Conservation (phyloP, 2,113 vertebrate species). For the Elgaria multicarinata region DNA sequence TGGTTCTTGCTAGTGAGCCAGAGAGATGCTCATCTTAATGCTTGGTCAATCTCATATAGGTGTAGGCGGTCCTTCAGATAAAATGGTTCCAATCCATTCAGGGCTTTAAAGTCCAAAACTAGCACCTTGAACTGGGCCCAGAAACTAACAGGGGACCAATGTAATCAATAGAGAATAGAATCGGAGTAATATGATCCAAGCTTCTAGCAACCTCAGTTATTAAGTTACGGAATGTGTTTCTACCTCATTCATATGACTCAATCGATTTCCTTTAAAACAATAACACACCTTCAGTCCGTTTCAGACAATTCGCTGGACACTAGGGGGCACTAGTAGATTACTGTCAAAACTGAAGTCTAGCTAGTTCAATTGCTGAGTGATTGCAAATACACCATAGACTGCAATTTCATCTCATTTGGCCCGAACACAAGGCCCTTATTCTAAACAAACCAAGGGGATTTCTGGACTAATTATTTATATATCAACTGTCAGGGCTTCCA, state of each 20-base stretch:
- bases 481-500: neutral
- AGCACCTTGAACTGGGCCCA: too few relatives aligned
- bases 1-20: too few relatives aligned
- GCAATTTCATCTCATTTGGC: neutral
- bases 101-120: too few relatives aligned
- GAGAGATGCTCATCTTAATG: too few relatives aligned
- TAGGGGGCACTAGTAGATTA: slow-evolving; percentile 22
- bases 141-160: too few relatives aligned
- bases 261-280: neutral
- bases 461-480: neutral
- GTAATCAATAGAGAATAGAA: too few relatives aligned
- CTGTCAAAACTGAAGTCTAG: neutral
- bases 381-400: neutral
- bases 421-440: neutral
- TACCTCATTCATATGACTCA: neutral
- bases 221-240: neutral
- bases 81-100: too few relatives aligned
- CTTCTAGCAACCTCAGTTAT: too few relatives aligned
- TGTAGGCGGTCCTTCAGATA: too few relatives aligned
- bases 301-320: neutral
- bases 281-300: neutral
- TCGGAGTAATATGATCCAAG: too few relatives aligned
- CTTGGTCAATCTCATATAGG: too few relatives aligned
- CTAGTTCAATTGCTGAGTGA: neutral
- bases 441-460: neutral